Evolutionary conservation across 2,888 invertebrate species (phyloP).

Genomic region (Caenorhabditis drosophilae): DNA sequence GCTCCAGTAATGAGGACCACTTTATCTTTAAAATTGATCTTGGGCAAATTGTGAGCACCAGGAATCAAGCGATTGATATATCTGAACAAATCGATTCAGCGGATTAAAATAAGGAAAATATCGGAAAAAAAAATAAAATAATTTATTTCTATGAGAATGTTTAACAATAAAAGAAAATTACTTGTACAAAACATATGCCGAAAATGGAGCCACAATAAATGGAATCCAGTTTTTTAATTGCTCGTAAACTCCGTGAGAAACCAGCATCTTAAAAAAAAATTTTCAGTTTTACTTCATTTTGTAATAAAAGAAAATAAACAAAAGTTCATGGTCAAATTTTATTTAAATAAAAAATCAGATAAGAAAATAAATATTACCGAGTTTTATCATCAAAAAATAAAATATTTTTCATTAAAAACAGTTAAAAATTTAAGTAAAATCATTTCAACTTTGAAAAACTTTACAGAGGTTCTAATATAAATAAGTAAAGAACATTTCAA

Average conservation of each 20-base stretch:
- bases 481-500: too few species aligned
- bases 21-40: constrained; percentile 54
- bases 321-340: too few species aligned
- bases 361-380: too few species aligned
- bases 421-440: too few species aligned
- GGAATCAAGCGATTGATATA: constrained; percentile 45
- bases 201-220: constrained; percentile 20
- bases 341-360: too few species aligned
- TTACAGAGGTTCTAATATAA: too few species aligned
- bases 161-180: constrained; percentile 8
- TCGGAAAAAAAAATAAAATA: too few species aligned
- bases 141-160: background rate
- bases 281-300: background rate
- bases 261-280: background rate
- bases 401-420: too few species aligned
- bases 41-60: constrained; percentile 56
- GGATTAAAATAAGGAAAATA: background rate
- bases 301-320: background rate
- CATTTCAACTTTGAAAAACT: too few species aligned
- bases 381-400: too few species aligned
- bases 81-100: constrained; percentile 17
- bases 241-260: constrained; percentile 12
- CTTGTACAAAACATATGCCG: constrained; percentile 28
- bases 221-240: constrained; percentile 25
- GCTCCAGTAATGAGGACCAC: constrained; percentile 66